Evolutionary conservation across 2,888 invertebrate species (phyloP).

Genomic region (Drosophila rellima): DNA sequence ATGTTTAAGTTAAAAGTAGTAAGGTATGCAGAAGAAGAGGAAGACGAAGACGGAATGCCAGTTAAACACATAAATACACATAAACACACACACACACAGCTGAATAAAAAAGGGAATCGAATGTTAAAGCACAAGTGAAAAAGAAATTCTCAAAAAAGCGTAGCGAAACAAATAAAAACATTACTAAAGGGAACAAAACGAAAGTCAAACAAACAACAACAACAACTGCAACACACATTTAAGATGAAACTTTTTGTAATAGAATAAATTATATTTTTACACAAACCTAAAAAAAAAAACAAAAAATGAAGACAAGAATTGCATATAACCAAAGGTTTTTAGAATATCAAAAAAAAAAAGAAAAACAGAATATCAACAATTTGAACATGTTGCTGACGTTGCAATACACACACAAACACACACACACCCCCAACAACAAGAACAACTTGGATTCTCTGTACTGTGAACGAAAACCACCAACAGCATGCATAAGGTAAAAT

Average conservation of each 20-base stretch:
- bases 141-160: slow-evolving; percentile 47
- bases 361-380: too few relatives aligned
- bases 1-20: slow-evolving; percentile 56
- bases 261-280: slow-evolving; percentile 64
- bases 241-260: slow-evolving; percentile 59
- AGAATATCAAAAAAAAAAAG: slow-evolving; percentile 60
- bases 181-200: slow-evolving; percentile 60
- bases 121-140: slow-evolving; percentile 70
- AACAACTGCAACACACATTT: slow-evolving; percentile 49
- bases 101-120: slow-evolving; percentile 65
- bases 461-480: slow-evolving; percentile 78
- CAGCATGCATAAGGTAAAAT: slow-evolving; percentile 45
- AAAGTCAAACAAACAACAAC: slow-evolving; percentile 52
- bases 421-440: slow-evolving; percentile 32
- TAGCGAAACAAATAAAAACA: slow-evolving; percentile 62
- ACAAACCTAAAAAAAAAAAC: slow-evolving; percentile 43
- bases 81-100: slow-evolving; percentile 35
- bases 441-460: slow-evolving; percentile 75
- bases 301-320: slow-evolving; percentile 63
- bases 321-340: slow-evolving; percentile 76
- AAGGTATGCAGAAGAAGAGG: slow-evolving; percentile 29
- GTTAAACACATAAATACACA: slow-evolving; percentile 28
- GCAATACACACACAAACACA: slow-evolving; percentile 41
- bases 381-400: slow-evolving; percentile 66
- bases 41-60: slow-evolving; percentile 25